These are phyloP conservation scores for Microdon myrmicae DNA, from an alignment of 2,888 invertebrate species.

Conservation along the genomic window DNA sequence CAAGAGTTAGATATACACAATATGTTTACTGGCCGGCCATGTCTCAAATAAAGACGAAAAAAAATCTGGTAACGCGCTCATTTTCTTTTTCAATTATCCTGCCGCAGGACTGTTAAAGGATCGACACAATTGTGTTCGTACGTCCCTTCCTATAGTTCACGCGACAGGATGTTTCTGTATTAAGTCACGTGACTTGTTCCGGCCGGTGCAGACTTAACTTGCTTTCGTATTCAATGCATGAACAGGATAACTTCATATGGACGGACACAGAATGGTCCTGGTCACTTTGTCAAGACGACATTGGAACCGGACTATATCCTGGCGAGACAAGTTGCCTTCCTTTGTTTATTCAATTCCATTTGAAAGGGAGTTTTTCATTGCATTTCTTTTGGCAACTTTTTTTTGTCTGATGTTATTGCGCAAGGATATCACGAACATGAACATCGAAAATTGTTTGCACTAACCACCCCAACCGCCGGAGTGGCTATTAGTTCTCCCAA, in stretches of 20 bases:
- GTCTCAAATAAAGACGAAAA: conserved; percentile 5
- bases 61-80: background rate
- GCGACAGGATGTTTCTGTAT: conserved; percentile 37
- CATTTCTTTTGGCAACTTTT: conserved; percentile 9
- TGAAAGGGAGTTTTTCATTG: conserved; percentile 4
- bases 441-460: conserved; percentile 49
- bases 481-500: conserved; percentile 40
- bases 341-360: conserved; percentile 27
- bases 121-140: background rate
- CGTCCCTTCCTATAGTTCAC: background rate
- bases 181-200: conserved; percentile 47
- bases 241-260: conserved; percentile 7
- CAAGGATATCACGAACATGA: conserved; percentile 48
- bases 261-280: conserved; percentile 1
- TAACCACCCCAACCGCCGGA: conserved; percentile 46
- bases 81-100: conserved; percentile 42
- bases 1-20: conserved; percentile 33
- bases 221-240: conserved; percentile 43
- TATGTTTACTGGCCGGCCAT: conserved; percentile 30
- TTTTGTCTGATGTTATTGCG: conserved; percentile 17
- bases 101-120: conserved; percentile 31
- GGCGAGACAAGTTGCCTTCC: conserved; percentile 54
- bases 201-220: conserved; percentile 20
- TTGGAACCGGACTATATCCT: conserved; percentile 17
- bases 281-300: conserved; percentile 11